Evolutionary conservation across 1,140 invertebrate genomes (phyloP), one percentile per base, ranked within the genome.

Genomic region (Lepidurus packardi): DNA sequence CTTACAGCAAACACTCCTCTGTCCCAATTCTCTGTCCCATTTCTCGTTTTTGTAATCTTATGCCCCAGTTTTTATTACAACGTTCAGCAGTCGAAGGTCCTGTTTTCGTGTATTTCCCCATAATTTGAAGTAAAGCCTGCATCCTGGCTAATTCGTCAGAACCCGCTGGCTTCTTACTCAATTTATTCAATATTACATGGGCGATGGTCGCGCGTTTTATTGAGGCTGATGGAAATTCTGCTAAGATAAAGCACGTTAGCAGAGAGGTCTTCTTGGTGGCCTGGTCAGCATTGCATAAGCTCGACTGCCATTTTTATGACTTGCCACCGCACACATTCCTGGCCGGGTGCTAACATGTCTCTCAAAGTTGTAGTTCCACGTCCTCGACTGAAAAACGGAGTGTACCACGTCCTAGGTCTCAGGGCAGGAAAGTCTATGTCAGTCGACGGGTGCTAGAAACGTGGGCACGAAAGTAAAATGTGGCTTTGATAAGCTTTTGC

Each of bases 201-300:
- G 53, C 13, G 53, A 65, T 16, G 53, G 16, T 65, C 13, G 53
- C 53, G 53, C 53, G 53, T 16, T 65, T 65, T 65, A 65, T 16
- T 65, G 53, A 65, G 21, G 53, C 9, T 65, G 53, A 65, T 65
- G 53, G 53, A n/a, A n/a, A 65, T 65, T 65, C 53, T 65, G 53
- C 16, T 21, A n/a, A 65, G 53, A 65, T 65, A 65, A 65, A 65
- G 53, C 53, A 65, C 53, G 53, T n/a, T 65, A 65, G 53, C 53
- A 7, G 13, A 10, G 53, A 65, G 13, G 21, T 11, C 21, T 65
- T 65, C 53, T 65, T 65, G 53, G 53, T 65, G 53, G 53, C 53
- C 53, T 65, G 53, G 53, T n/a, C 53, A 65, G 53, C 53, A 13
- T 34, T n/a, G 10, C 53, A 65, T n/a, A 65, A 13, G 0, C 21